Evolutionary conservation across 2,797 vertebrate genomes (phyloP).

Genomic region (Poecilia gillii): DNA sequence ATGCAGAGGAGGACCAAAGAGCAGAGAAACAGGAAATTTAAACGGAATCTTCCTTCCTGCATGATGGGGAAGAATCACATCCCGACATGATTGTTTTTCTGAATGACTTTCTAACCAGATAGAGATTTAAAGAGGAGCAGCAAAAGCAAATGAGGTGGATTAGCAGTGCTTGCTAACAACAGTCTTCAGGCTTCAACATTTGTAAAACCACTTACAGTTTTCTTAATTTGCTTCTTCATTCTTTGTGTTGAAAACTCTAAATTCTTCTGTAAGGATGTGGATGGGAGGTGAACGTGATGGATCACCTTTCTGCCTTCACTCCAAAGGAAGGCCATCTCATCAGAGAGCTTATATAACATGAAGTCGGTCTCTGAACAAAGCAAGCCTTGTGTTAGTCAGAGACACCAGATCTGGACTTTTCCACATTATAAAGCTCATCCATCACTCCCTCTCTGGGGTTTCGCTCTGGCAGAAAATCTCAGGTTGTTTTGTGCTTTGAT

Average conservation of each 20-base stretch:
- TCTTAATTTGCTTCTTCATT: not conserved
- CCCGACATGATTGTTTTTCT: too few species aligned
- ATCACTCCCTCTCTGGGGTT: not conserved
- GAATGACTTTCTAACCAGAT: too few species aligned
- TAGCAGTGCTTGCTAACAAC: too few species aligned
- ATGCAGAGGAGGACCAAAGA: not conserved
- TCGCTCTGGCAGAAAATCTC: not conserved
- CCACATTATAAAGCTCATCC: not conserved
- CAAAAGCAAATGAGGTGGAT: too few species aligned
- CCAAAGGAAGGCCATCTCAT: slow-evolving; percentile 10
- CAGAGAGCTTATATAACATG: not conserved
- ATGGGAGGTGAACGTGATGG: not conserved
- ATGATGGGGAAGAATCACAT: too few species aligned
- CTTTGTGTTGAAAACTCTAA: not conserved
- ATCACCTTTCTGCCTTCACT: not conserved
- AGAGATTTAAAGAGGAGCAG: too few species aligned
- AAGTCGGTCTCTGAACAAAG: slow-evolving; percentile 17
- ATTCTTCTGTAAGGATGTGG: not conserved
- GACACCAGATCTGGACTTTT: slow-evolving; percentile 14
- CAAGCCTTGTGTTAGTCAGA: slow-evolving; percentile 7
- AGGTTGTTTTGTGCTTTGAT: slow-evolving; percentile 15
- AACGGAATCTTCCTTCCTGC: too few species aligned
- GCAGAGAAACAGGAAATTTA: too few species aligned
- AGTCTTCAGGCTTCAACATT: not conserved
- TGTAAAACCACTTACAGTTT: not conserved